Evolutionary conservation across 1,140 invertebrate genomes (phyloP).

Genomic region (Calosoma granatense): DNA sequence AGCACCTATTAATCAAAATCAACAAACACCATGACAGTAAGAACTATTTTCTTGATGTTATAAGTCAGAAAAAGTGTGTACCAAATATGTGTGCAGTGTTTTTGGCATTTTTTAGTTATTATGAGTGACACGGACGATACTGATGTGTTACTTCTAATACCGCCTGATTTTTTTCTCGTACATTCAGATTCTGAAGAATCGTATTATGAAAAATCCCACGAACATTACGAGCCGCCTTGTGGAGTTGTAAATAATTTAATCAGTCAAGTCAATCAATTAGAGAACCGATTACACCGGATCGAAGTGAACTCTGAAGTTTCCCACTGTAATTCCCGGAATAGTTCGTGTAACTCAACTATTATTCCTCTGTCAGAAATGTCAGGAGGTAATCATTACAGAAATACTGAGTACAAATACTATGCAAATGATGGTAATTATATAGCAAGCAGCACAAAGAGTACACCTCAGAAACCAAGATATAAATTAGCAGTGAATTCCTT

Average conservation of each 20-base stretch:
- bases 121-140: constrained; percentile 81
- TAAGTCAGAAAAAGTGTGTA: too few relatives aligned
- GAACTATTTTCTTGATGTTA: too few relatives aligned
- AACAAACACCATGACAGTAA: too few relatives aligned
- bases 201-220: constrained; percentile 18
- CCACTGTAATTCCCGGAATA: constrained; percentile 18
- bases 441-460: constrained; percentile 27
- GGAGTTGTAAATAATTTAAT: constrained; percentile 50
- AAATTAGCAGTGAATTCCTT: constrained; percentile 26
- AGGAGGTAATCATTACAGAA: constrained; percentile 19
- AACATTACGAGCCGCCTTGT: constrained; percentile 22
- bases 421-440: constrained; percentile 11
- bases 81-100: too few relatives aligned
- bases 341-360: constrained; percentile 9
- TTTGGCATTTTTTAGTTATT: constrained; percentile 12
- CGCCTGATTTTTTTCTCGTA: constrained; percentile 58
- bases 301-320: constrained; percentile 28
- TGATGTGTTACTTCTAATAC: constrained; percentile 63
- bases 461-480: constrained; percentile 28
- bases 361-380: constrained; percentile 13
- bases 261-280: constrained; percentile 47
- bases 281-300: constrained; percentile 43
- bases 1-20: background rate
- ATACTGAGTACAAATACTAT: constrained; percentile 23
- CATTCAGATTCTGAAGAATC: constrained; percentile 43